Conservation (phyloP, 2,888 invertebrate species). For the Drosophila melanosoma region DNA sequence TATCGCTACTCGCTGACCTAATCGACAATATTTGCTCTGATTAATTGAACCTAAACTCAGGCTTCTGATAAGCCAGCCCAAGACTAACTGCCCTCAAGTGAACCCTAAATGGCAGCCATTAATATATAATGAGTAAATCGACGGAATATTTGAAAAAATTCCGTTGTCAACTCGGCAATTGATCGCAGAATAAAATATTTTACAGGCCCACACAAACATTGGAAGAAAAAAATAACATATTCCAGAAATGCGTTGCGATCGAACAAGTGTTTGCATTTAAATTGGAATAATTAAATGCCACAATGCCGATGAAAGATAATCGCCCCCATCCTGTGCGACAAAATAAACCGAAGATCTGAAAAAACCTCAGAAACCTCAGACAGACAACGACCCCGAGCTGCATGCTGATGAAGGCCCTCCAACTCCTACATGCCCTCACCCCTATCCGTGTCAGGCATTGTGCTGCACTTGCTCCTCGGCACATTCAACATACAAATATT, state of each 20-base stretch:
- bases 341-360: slow-evolving; percentile 6
- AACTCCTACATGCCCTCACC: slow-evolving; percentile 7
- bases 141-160: slow-evolving; percentile 11
- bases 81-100: slow-evolving; percentile 42
- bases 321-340: slow-evolving; percentile 64
- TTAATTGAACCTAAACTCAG: slow-evolving; percentile 37
- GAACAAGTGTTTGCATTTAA: slow-evolving; percentile 72
- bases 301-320: slow-evolving; percentile 46
- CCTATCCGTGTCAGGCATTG: slow-evolving; percentile 5
- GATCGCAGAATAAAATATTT: background rate
- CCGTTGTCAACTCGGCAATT: background rate
- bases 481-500: slow-evolving; percentile 40
- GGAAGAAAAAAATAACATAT: slow-evolving; percentile 7
- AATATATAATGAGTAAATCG: slow-evolving; percentile 23
- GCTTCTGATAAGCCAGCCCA: slow-evolving; percentile 47
- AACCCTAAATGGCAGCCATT: slow-evolving; percentile 27
- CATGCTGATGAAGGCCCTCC: slow-evolving; percentile 33
- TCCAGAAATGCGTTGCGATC: slow-evolving; percentile 40
- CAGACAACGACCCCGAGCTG: slow-evolving; percentile 53
- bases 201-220: slow-evolving; percentile 20
- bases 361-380: slow-evolving; percentile 9
- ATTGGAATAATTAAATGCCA: slow-evolving; percentile 79
- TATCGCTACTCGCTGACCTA: slow-evolving; percentile 70
- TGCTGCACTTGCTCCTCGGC: slow-evolving; percentile 34
- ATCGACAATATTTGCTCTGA: slow-evolving; percentile 72